Percentiles rank a stretch among this genome's conserved stretches.
phyloP scores from a whole-genome alignment of 2,113 vertebrate genomes.

The Thomomys bottae region DNA sequence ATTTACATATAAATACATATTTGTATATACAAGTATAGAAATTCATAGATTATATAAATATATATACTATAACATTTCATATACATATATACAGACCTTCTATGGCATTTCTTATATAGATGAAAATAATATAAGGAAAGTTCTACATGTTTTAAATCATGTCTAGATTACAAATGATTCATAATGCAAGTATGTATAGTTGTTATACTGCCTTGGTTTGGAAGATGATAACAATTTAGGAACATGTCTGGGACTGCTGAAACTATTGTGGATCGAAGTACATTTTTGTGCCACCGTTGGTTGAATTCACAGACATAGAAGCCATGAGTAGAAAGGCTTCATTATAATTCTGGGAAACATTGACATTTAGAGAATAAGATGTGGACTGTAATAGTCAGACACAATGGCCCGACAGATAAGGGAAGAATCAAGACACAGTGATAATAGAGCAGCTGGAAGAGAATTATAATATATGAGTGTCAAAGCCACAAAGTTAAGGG shows the following conservation, averaged over 20 bases:
- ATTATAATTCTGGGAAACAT: not conserved
- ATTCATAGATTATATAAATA: too few species aligned
- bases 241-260: not conserved
- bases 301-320: not conserved
- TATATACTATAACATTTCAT: too few species aligned
- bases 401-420: not conserved
- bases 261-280: not conserved
- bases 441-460: not conserved
- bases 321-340: not conserved
- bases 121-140: too few species aligned
- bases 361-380: not conserved
- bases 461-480: not conserved
- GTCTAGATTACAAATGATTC: not conserved
- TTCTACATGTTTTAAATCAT: not conserved
- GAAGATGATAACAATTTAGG: not conserved
- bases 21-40: too few species aligned
- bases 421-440: not conserved
- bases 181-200: not conserved
- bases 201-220: not conserved
- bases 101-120: too few species aligned
- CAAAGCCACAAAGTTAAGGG: not conserved
- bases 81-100: too few species aligned
- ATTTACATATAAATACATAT: too few species aligned
- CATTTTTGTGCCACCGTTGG: not conserved
- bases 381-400: not conserved